Base-by-base conservation (phyloP, 2,888 invertebrate genomes). In the Micoletzkya japonica region DNA sequence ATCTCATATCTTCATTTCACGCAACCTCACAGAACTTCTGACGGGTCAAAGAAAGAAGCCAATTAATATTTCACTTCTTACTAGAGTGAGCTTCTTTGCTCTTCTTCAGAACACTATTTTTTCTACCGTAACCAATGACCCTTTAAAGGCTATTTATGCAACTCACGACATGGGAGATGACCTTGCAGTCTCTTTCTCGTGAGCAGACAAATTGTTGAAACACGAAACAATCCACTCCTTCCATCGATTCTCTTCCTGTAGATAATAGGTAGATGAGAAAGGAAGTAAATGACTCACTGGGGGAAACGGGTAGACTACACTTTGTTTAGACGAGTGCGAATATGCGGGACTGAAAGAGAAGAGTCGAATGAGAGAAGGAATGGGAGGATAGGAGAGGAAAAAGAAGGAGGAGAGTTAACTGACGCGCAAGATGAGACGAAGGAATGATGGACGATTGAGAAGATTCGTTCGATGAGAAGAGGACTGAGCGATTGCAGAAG, bases 181-280 rank as follows among this genome's bases (percentile, higher is more conserved):
- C n/a, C n/a, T n/a, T n/a, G n/a, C n/a, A n/a, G n/a, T n/a, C n/a
- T n/a, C n/a, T n/a, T n/a, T n/a, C n/a, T n/a, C n/a, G n/a, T n/a
- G n/a, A n/a, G n/a, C n/a, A n/a, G n/a, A n/a, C n/a, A n/a, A n/a
- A n/a, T 44, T n/a, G 10, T 63, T 63, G 26, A 63, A 34, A 14
- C 49, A 63, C 1, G 63, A 49, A 1, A 63, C 63, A 7, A 63
- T 50, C 63, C 63, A 63, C 50, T 63, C 63, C 34, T 63, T 63
- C 63, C 63, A 63, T 49, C 63, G 30, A 63, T 63, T 63, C 50
- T 63, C 34, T 36, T 63, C 63, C 63, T 63, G 34, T 34, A n/a
- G n/a, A 44, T 2, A 7, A 28, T 59, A 59, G 60, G 4, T n/a
- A 6, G 24, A 52, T 52, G 52, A 52, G 4, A n/a, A 52, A n/a